These are phyloP conservation scores for Motacilla tschutschensis DNA, from an alignment of 2,113 vertebrate species.

Conservation along the genomic window DNA sequence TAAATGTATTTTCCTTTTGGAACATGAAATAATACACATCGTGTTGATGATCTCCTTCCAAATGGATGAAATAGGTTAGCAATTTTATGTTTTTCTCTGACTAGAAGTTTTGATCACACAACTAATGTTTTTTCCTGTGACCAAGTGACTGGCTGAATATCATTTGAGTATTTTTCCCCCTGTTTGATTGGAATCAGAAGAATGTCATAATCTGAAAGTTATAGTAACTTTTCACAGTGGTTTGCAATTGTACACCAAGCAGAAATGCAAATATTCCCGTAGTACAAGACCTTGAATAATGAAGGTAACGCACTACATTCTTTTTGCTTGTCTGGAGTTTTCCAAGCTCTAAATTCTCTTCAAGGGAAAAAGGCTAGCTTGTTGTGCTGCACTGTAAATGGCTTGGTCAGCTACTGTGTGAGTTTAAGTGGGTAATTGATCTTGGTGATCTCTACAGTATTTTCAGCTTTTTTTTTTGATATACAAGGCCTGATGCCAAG, in stretches of 20 bases:
- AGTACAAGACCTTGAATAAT: neutral
- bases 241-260: neutral
- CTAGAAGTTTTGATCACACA: neutral
- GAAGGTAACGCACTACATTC: neutral
- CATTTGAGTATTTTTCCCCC: neutral
- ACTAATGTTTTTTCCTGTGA: neutral
- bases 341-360: neutral
- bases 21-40: neutral
- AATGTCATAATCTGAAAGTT: neutral
- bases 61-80: neutral
- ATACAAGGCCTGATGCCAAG: neutral
- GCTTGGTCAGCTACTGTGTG: neutral
- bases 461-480: neutral
- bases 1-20: neutral
- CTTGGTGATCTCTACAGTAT: neutral
- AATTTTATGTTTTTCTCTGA: neutral
- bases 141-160: neutral
- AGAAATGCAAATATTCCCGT: neutral
- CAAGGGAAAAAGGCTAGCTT: neutral
- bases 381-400: neutral
- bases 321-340: neutral
- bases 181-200: neutral
- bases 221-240: neutral
- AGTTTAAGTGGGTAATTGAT: neutral
- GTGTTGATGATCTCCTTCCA: neutral